Evolutionary conservation across 2,888 invertebrate genomes (phyloP).

Genomic region (Gandaritis pyraliata): DNA sequence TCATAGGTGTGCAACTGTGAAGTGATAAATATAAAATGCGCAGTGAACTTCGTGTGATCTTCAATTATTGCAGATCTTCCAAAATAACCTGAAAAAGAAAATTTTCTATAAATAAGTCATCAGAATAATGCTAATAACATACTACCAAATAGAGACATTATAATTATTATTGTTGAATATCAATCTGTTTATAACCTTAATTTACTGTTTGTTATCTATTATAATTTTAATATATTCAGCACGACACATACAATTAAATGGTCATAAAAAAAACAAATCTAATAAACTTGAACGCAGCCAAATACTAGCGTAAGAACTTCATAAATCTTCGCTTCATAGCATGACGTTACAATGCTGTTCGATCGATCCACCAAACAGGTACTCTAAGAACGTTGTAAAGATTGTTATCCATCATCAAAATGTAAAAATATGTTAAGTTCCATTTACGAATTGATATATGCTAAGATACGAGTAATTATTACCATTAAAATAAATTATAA

Average conservation of each 20-base stretch:
- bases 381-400: constrained; percentile 33
- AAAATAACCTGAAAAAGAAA: constrained; percentile 19
- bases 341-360: constrained; percentile 39
- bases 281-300: neutral
- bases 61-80: constrained; percentile 8
- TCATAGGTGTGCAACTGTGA: constrained; percentile 82
- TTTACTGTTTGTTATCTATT: neutral
- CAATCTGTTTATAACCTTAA: neutral
- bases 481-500: no score
- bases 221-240: neutral
- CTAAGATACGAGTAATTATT: no score
- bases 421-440: neutral
- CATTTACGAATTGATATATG: no score
- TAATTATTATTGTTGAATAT: neutral
- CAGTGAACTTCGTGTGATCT: constrained; percentile 30
- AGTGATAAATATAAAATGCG: constrained; percentile 72
- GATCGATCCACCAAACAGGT: constrained; percentile 35
- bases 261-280: neutral
- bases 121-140: neutral
- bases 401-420: constrained; percentile 28
- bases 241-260: neutral
- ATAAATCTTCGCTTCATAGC: constrained; percentile 35
- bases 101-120: neutral
- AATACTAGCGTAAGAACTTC: constrained; percentile 2
- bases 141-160: constrained; percentile 2